Percentiles rank a stretch among this genome's conserved stretches.
Conservation (phyloP, 2,797 vertebrate species). For the Oryzias sinensis region DNA sequence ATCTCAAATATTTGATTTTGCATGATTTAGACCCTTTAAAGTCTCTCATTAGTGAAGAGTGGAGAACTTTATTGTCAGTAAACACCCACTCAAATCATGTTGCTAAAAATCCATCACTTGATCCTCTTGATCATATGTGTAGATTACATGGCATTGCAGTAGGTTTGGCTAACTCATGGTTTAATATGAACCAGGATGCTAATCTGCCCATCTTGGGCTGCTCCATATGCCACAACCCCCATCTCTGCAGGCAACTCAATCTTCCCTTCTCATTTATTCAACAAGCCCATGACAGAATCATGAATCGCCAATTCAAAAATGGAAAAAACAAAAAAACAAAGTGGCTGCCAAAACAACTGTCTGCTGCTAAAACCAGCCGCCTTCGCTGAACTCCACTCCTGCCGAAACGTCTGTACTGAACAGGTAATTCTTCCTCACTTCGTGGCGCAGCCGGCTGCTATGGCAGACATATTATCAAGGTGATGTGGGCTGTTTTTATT, state of each 20-base stretch:
- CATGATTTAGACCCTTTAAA: too few species aligned
- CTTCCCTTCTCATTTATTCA: conserved; percentile 69
- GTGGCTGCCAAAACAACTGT: conserved; percentile 61
- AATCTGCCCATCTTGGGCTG: conserved; percentile 32
- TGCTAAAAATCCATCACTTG: conserved; percentile 19
- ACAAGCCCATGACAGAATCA: conserved; percentile 69
- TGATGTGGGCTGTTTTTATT: conserved; percentile 53
- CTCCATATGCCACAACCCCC: conserved; percentile 51
- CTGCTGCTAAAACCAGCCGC: conserved; percentile 52
- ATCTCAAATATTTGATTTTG: too few species aligned
- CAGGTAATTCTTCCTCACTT: conserved; percentile 25
- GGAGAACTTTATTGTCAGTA: conserved; percentile 49
- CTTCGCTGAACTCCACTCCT: conserved; percentile 24
- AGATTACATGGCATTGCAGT: conserved; percentile 27
- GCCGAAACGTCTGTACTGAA: conserved; percentile 16
- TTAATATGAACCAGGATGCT: neutral
- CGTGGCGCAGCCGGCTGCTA: conserved; percentile 21
- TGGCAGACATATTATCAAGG: conserved; percentile 38
- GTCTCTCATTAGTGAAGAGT: conserved; percentile 43
- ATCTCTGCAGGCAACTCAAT: conserved; percentile 58
- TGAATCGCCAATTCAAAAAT: conserved; percentile 54
- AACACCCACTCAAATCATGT: conserved; percentile 28
- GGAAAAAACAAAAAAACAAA: neutral
- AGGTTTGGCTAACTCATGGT: conserved; percentile 32
- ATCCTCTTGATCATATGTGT: conserved; percentile 2